Evolutionary conservation across 2,113 vertebrate genomes (phyloP), one percentile per base, ranked within the genome.

Genomic region (Paratilapia polleni): DNA sequence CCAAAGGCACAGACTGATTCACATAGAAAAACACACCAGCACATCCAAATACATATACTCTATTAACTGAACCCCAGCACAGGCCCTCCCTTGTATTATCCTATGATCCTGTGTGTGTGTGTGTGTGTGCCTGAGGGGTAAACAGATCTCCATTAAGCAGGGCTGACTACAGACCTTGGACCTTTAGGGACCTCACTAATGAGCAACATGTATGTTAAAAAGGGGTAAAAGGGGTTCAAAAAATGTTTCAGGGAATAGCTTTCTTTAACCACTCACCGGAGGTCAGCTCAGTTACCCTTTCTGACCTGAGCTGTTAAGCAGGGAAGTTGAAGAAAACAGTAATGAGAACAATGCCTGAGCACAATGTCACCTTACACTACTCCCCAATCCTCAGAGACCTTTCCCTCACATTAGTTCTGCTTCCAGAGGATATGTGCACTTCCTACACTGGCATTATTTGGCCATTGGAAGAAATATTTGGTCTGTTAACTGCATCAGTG

Each of bases 91-190:
- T 59, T 60, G 6, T 59, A 57, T 63, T 62, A 28, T 73, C 43
- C 26, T 73, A 57, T 58, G 24, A 49, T 24, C 28, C 3, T 68
- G 8, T n/a, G 47, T 52, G 66, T 70, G 43, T 56, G 77, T 36
- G 26, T 43, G 47, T 36, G 58, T 77, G 52, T 52, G 47, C 83
- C 83, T 88, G 7, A 19, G 79, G 64, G 58, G n/a, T 62, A 68
- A 84, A 84, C 80, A 73, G 58, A 78, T 58, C 63, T 84, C 68
- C 41, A 75, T 75, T 76, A 64, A 47, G 61, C 61, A 77, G 36
- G 31, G 75, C 61, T 79, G 68, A 87, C 77, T 61, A 8, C 8
- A 3, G 8, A 36, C 11, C 36, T 12, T 9, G 3, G 8, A 54
- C 7, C 64, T 78, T 78, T 36, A 80, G 74, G 59, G 52, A 66